Percentiles rank a stretch among this genome's conserved stretches.
Conservation (phyloP, 2,888 invertebrate genomes). For the Arctia plantaginis region DNA sequence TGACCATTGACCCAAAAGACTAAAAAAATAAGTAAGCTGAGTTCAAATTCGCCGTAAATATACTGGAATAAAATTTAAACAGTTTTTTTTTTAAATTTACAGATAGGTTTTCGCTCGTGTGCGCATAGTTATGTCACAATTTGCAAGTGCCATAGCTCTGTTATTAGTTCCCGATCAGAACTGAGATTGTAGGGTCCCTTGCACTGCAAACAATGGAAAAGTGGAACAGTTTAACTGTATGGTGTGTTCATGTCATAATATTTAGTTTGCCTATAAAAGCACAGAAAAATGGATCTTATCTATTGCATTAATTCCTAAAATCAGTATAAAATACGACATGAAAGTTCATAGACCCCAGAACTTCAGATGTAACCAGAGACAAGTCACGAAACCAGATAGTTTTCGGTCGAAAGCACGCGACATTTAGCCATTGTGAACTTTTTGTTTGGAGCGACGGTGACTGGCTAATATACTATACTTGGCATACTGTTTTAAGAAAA, state of each 20-base stretch:
- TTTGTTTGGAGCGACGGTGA: slow-evolving; percentile 14
- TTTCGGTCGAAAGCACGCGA: slow-evolving; percentile 48
- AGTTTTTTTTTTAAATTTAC: background rate
- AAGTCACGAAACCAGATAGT: slow-evolving; percentile 42
- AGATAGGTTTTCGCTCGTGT: slow-evolving; percentile 18
- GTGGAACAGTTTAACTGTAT: slow-evolving; percentile 47
- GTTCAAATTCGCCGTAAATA: background rate
- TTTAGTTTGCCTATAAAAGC: background rate
- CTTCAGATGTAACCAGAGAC: slow-evolving; percentile 53
- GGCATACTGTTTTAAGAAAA: too few species aligned
- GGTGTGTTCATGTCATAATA: slow-evolving; percentile 44
- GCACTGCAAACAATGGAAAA: slow-evolving; percentile 53
- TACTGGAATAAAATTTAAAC: background rate
- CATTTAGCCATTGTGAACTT: slow-evolving; percentile 25
- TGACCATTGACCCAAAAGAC: background rate
- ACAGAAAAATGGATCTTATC: background rate
- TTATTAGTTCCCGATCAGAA: slow-evolving; percentile 41
- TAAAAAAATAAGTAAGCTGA: background rate
- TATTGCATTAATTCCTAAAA: slow-evolving; percentile 37
- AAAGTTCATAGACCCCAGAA: slow-evolving; percentile 57
- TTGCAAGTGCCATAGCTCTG: slow-evolving; percentile 48
- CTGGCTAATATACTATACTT: too few species aligned
- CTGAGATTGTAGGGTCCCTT: slow-evolving; percentile 45
- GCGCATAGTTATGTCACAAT: slow-evolving; percentile 31
- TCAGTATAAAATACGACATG: slow-evolving; percentile 43